Evolutionary conservation across 2,797 vertebrate genomes (phyloP).

Genomic region (Xiphophorus birchmanni): DNA sequence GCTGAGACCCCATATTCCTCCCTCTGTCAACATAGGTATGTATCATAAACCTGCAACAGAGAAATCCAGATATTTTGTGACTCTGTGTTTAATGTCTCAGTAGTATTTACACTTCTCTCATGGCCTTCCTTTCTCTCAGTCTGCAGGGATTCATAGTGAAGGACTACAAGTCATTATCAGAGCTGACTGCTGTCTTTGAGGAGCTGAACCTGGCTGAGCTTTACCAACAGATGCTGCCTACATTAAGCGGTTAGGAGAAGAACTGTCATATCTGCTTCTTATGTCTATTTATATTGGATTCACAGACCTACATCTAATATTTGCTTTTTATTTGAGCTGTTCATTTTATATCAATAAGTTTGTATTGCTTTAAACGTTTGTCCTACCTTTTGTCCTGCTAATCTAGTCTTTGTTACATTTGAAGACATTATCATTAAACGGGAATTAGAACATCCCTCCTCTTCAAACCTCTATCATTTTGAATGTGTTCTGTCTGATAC

Average conservation of each 20-base stretch:
- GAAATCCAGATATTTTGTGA: neutral
- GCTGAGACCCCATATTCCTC: slow-evolving; percentile 67
- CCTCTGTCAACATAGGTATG: slow-evolving; percentile 27
- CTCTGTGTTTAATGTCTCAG: neutral
- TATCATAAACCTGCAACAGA: neutral
- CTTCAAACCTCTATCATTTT: neutral
- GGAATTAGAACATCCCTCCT: neutral
- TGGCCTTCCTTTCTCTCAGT: slow-evolving; percentile 22
- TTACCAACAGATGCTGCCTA: slow-evolving; percentile 48
- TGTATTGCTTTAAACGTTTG: neutral
- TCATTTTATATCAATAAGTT: neutral
- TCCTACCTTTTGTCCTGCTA: neutral
- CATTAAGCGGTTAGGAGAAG: slow-evolving; percentile 20
- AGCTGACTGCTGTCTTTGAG: slow-evolving; percentile 48
- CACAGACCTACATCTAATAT: neutral
- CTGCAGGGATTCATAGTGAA: slow-evolving; percentile 46
- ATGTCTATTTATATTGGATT: neutral
- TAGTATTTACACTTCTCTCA: neutral
- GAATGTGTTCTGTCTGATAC: neutral
- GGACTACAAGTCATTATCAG: slow-evolving; percentile 27
- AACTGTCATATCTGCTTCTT: neutral
- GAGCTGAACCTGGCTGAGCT: slow-evolving; percentile 42
- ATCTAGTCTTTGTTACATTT: neutral
- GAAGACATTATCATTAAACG: neutral
- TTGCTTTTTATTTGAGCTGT: neutral